Conservation (phyloP, 1,140 invertebrate species). For the Trypoxylus dichotomus region DNA sequence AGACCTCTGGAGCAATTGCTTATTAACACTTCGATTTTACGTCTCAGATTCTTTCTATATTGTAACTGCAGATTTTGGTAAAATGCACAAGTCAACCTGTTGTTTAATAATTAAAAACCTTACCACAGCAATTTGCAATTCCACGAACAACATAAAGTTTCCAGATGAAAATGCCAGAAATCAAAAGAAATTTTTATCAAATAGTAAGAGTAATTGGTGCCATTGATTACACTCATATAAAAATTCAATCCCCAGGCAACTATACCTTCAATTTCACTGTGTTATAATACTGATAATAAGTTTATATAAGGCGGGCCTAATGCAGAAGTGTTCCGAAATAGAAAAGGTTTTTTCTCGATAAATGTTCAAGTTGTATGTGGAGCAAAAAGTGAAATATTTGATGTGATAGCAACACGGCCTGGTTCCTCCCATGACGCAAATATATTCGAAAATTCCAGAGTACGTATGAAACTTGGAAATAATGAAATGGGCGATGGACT, state of each 20-base stretch:
- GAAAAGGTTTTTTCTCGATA: constrained; percentile 50
- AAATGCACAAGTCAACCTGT: neutral
- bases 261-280: no score
- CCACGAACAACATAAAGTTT: neutral
- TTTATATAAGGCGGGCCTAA: constrained; percentile 26
- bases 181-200: constrained; percentile 38
- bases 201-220: constrained; percentile 46
- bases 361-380: constrained; percentile 50
- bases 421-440: constrained; percentile 47
- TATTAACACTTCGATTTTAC: no score
- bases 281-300: no score
- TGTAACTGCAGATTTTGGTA: no score
- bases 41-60: no score
- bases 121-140: neutral
- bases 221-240: constrained; percentile 48
- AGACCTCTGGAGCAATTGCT: no score
- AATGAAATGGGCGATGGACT: neutral
- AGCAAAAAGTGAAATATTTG: constrained; percentile 38
- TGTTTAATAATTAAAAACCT: neutral
- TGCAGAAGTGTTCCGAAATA: constrained; percentile 50
- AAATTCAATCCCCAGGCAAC: constrained; percentile 35
- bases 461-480: constrained; percentile 27
- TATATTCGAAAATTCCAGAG: constrained; percentile 45
- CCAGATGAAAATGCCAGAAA: neutral
- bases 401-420: constrained; percentile 50